phyloP scores from a whole-genome alignment of 2,113 vertebrate genomes.

The Oophaga pumilio region DNA sequence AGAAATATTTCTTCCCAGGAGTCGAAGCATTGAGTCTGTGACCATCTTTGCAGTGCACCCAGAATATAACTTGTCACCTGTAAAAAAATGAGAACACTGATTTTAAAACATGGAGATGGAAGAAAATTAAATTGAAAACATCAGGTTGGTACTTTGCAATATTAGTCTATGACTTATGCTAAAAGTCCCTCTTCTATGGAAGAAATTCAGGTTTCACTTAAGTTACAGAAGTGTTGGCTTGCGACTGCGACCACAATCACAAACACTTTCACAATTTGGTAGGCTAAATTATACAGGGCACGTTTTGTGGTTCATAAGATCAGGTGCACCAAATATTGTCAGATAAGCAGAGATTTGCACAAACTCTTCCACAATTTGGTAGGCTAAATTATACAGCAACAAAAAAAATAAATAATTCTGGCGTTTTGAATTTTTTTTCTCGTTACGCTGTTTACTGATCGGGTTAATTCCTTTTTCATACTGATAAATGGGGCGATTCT shows the following conservation, averaged over 20 bases:
- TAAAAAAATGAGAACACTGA: slow-evolving; percentile 60
- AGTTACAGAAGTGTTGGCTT: slow-evolving; percentile 48
- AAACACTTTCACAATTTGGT: slow-evolving; percentile 51
- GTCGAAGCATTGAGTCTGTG: background rate
- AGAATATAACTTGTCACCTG: slow-evolving; percentile 65
- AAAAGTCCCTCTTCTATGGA: slow-evolving; percentile 27
- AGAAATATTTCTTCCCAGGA: background rate
- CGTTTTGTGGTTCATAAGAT: slow-evolving; percentile 42
- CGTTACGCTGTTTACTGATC: too few relatives aligned
- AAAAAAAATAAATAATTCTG: too few relatives aligned
- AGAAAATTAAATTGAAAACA: background rate
- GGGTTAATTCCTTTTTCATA: too few relatives aligned
- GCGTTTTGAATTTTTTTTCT: too few relatives aligned
- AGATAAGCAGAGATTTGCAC: slow-evolving; percentile 10
- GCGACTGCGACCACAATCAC: slow-evolving; percentile 46
- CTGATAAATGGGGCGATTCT: too few relatives aligned
- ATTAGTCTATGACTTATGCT: background rate
- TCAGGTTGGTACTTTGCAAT: background rate
- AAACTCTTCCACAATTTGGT: too few relatives aligned
- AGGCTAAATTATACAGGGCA: slow-evolving; percentile 6
- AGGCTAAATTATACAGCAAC: too few relatives aligned
- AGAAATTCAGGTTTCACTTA: slow-evolving; percentile 7
- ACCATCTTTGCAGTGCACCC: slow-evolving; percentile 22
- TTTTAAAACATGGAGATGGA: background rate
- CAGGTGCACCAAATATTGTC: background rate